Evolutionary conservation across 1,140 invertebrate genomes (phyloP), one percentile per base, ranked within the genome.

Genomic region (Microvelia longipes): DNA sequence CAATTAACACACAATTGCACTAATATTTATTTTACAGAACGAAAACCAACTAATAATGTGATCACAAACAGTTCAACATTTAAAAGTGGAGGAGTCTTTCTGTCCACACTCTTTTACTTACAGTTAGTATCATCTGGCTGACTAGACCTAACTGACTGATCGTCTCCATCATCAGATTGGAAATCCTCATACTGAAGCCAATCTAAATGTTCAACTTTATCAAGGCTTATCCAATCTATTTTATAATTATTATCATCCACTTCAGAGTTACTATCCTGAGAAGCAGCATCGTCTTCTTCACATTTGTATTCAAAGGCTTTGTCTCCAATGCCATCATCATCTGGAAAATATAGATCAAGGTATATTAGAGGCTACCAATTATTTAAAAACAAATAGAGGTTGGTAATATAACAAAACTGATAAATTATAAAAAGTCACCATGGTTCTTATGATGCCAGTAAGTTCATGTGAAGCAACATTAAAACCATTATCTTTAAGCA

Each of bases 271-370:
- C 5, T 11, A 50, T 5, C 70, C 28, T 86, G 83, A 0, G 78
- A 79, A 29, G 80, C 80, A 15, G 81, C 80, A 61, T 83, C 80
- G 72, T 83, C 81, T 62, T 66, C 72, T 60, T 81, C 77, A 70
- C 82, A 80, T 24, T 73, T 72, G 29, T 82, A 78, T 0, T 79
- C 75, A 68, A 77, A 84, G 0, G 82, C 84, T 29, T 80, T 73
- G 2, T 82, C 79, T 29, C 80, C 77, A 0, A 50, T 19, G 19
- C 78, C 28, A 2, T 27, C 24, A 28, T 69, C 69, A 28, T 70
- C 76, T 76, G 61, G 27, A 63, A 63, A 63, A 60, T 13, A 13
- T 13, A 13, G 13, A 60, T 13, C 13, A 13, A 13, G n/a, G 13
- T 60, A 60, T 13, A 60, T 60, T 60, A 60, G 50, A 60, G 50